Evolutionary conservation across 2,888 invertebrate species (phyloP).

Genomic region (Carabus problematicus): DNA sequence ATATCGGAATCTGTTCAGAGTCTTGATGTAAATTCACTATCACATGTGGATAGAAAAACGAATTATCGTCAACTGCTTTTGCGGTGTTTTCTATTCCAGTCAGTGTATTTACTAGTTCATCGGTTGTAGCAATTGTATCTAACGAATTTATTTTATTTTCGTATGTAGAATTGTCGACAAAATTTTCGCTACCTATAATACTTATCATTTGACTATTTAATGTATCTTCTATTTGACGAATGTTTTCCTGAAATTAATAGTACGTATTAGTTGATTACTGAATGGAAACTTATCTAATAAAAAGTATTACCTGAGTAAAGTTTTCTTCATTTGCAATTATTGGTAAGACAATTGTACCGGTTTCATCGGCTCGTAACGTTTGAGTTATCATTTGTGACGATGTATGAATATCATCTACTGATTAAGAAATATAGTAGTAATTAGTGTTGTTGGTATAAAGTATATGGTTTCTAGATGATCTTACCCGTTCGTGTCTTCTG

Average conservation of each 20-base stretch:
- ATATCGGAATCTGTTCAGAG: constrained; percentile 35
- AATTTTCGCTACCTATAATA: constrained; percentile 46
- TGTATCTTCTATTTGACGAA: constrained; percentile 58
- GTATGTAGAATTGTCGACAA: constrained; percentile 28
- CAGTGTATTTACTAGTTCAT: constrained; percentile 39
- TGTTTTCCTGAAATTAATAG: constrained; percentile 53
- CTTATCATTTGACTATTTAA: constrained; percentile 57
- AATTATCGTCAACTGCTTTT: constrained; percentile 31
- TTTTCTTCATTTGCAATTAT: constrained; percentile 54
- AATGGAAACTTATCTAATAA: background rate
- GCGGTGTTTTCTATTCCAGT: constrained; percentile 16
- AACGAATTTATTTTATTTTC: constrained; percentile 27
- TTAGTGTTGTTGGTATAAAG: background rate
- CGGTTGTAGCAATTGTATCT: constrained; percentile 32
- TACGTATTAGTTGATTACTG: no score
- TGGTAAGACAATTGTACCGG: constrained; percentile 56
- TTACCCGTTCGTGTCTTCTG: constrained; percentile 13
- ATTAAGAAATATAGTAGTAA: constrained; percentile 11
- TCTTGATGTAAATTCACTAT: constrained; percentile 36
- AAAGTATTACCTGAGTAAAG: constrained; percentile 53
- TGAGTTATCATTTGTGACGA: constrained; percentile 51
- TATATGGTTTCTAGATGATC: background rate
- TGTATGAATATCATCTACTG: constrained; percentile 45
- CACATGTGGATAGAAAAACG: constrained; percentile 33
- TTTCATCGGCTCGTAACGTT: constrained; percentile 56